These are phyloP conservation scores for Drosophila basisetae DNA, from an alignment of 2,888 invertebrate species.

Conservation along the genomic window DNA sequence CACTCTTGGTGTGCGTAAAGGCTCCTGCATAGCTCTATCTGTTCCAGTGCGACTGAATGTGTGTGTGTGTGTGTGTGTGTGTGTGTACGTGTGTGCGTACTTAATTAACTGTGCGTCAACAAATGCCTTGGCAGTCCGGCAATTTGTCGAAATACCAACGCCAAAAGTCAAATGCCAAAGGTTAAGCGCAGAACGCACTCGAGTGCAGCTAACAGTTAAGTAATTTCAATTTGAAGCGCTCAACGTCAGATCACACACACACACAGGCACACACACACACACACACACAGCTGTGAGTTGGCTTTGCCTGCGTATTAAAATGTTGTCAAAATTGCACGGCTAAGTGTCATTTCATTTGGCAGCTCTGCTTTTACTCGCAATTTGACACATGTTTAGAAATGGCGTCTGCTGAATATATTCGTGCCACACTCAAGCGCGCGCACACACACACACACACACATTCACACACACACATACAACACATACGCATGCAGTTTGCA, in stretches of 20 bases:
- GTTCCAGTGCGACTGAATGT: neutral
- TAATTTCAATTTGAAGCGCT: slow-evolving; percentile 64
- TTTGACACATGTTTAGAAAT: slow-evolving; percentile 28
- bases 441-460: neutral
- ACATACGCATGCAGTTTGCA: slow-evolving; percentile 6
- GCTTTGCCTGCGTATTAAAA: slow-evolving; percentile 70
- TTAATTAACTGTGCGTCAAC: slow-evolving; percentile 60
- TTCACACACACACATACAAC: neutral
- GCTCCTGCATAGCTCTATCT: slow-evolving; percentile 13
- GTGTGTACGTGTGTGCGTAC: slow-evolving; percentile 25
- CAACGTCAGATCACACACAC: slow-evolving; percentile 45
- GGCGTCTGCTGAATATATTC: slow-evolving; percentile 13
- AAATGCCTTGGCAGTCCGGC: slow-evolving; percentile 30
- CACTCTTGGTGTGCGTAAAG: neutral
- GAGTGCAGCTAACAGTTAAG: slow-evolving; percentile 57
- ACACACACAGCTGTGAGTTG: slow-evolving; percentile 7
- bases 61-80: slow-evolving; percentile 7
- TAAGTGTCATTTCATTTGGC: slow-evolving; percentile 75
- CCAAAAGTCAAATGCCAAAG: slow-evolving; percentile 13
- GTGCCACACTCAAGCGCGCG: slow-evolving; percentile 16
- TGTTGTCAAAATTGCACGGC: slow-evolving; percentile 73
- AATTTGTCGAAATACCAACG: slow-evolving; percentile 9
- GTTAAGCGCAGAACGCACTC: slow-evolving; percentile 37
- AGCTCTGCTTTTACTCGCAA: slow-evolving; percentile 32
- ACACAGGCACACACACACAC: slow-evolving; percentile 16